A percentile compares a stretch with the other conserved stretches of the same genome.
phyloP scores from a whole-genome alignment of 2,113 vertebrate genomes.

The Formicarius rufipectus region DNA sequence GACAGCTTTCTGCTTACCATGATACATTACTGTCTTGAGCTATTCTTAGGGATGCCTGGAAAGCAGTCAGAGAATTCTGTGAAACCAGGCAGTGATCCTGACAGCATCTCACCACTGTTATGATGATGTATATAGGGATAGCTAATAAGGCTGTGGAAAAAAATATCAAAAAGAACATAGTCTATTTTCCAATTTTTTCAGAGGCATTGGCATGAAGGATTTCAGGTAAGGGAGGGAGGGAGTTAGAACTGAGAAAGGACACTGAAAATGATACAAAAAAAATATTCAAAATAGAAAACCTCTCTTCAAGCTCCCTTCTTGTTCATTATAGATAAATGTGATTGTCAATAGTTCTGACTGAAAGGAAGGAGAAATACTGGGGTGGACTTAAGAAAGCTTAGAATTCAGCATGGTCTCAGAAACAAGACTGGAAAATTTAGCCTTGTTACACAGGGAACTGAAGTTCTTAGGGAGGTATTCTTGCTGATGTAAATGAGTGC shows the following conservation, averaged over 20 bases:
- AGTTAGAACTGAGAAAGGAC: neutral
- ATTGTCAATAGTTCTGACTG: constrained; percentile 9
- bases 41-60: constrained; percentile 61
- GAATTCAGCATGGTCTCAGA: neutral
- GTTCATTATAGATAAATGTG: constrained; percentile 40
- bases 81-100: constrained; percentile 25
- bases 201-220: neutral
- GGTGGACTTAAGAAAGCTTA: neutral
- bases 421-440: neutral
- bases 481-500: neutral
- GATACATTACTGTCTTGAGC: constrained; percentile 27
- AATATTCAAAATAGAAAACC: neutral
- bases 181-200: neutral
- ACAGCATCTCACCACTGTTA: constrained; percentile 55
- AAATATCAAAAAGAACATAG: neutral
- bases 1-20: neutral
- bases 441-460: neutral
- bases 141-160: neutral
- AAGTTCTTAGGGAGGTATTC: neutral
- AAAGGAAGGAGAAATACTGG: neutral
- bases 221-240: neutral
- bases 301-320: neutral
- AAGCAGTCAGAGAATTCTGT: constrained; percentile 43
- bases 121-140: constrained; percentile 1
- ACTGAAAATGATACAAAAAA: neutral